These are phyloP conservation scores for Platysteira castanea DNA, from an alignment of 2,113 vertebrate species.

Conservation along the genomic window DNA sequence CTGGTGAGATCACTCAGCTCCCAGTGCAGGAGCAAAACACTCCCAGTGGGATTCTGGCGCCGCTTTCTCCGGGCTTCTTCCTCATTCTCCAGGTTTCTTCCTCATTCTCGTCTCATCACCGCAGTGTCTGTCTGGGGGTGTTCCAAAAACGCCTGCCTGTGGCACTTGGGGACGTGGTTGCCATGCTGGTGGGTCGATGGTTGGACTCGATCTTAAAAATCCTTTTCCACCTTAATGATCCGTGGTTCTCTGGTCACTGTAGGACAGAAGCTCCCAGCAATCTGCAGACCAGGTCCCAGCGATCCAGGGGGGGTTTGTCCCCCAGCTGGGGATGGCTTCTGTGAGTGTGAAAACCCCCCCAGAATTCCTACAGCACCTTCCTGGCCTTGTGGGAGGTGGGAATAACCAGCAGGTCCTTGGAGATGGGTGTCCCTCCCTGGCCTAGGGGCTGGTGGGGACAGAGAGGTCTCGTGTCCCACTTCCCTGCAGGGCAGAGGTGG, in stretches of 20 bases:
- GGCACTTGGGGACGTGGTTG: neutral
- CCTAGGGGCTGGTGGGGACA: neutral
- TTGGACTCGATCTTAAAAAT: neutral
- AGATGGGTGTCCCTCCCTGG: neutral
- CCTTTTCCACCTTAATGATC: no score
- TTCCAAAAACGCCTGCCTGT: neutral
- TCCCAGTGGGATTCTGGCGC: neutral
- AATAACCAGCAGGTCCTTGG: neutral
- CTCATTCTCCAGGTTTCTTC: neutral
- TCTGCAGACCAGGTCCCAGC: neutral
- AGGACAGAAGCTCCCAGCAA: neutral
- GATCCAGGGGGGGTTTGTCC: neutral
- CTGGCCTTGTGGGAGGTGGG: neutral
- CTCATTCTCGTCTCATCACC: neutral
- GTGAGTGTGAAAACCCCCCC: neutral
- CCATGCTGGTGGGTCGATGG: neutral
- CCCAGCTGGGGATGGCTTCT: neutral
- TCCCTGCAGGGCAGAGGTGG: neutral
- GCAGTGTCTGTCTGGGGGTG: neutral
- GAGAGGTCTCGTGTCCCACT: neutral
- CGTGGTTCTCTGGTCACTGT: neutral
- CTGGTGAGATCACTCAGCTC: slow-evolving; percentile 17
- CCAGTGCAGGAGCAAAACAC: neutral
- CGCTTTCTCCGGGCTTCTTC: neutral
- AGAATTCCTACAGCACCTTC: neutral